Base-by-base conservation (phyloP, 2,888 invertebrate genomes). In the Macrophya annulata region DNA sequence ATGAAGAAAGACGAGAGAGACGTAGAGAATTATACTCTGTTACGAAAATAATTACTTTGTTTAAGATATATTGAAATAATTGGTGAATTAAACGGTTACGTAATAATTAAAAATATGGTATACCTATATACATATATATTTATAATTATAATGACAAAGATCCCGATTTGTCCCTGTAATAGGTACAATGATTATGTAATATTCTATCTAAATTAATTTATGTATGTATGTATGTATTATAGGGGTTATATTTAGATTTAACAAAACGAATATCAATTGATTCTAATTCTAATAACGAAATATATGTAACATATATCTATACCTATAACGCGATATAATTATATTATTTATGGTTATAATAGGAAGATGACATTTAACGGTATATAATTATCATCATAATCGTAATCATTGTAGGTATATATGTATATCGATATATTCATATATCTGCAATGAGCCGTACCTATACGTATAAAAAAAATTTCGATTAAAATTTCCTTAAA, bases 121-220 rank as follows among this genome's bases (percentile, higher is more conserved):
- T n/a, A n/a, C n/a, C n/a, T n/a, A n/a, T n/a, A n/a, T n/a, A n/a
- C n/a, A n/a, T n/a, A n/a, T n/a, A n/a, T n/a, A n/a, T n/a, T 31
- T 5, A 72, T 72, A 72, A 72, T 72, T 40, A 72, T 12, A 72
- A 45, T 43, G 17, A 72, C 72, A 72, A 72, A 72, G 72, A 45
- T n/a, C 72, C n/a, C 43, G 72, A n/a, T 40, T 43, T 72, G 15
- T 15, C 72, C 45, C 72, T 45, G 72, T 45, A 2, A 31, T n/a
- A 31, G 3, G 31, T 31, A 31, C 31, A 31, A 31, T 31, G 31
- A 31, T 31, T 31, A 31, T 31, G 31, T 31, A 31, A 31, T 31
- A 31, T 31, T 31, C 31, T 31, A 1, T 31, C 31, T 31, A 31
- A 31, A 31, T 68, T 68, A 25, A n/a, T n/a, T 68, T 37, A 31